A percentile compares a stretch with the other conserved stretches of the same genome.
Conservation (phyloP, 1,140 invertebrate species). For the Pararge aegeria region DNA sequence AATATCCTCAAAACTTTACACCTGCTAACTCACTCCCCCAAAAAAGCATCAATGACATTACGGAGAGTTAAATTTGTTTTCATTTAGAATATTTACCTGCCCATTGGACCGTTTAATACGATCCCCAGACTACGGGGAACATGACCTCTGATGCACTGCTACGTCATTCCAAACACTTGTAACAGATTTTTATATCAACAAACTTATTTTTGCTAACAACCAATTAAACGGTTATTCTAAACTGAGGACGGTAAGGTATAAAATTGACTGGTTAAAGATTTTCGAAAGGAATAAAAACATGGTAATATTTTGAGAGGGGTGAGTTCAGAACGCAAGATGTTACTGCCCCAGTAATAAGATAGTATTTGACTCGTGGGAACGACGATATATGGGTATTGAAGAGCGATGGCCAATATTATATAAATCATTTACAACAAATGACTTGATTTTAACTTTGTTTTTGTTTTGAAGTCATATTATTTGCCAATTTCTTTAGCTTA, state of each 20-base stretch:
- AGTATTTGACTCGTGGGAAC: slow-evolving; percentile 64
- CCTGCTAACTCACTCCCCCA: slow-evolving; percentile 16
- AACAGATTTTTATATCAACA: slow-evolving; percentile 57
- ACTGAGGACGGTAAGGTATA: slow-evolving; percentile 19
- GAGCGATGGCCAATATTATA: neutral
- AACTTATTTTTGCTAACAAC: slow-evolving; percentile 17
- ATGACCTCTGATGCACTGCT: slow-evolving; percentile 54
- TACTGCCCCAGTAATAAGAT: slow-evolving; percentile 56
- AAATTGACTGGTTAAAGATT: slow-evolving; percentile 21
- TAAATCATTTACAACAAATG: neutral
- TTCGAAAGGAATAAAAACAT: neutral
- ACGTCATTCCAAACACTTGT: slow-evolving; percentile 62
- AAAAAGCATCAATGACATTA: slow-evolving; percentile 63
- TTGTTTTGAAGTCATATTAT: too few relatives aligned
- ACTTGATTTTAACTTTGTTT: too few relatives aligned
- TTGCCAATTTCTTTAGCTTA: too few relatives aligned
- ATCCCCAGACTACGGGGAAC: slow-evolving; percentile 42
- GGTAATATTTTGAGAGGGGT: slow-evolving; percentile 24
- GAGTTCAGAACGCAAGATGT: slow-evolving; percentile 41
- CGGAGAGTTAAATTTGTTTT: slow-evolving; percentile 71
- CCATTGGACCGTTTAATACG: slow-evolving; percentile 67
- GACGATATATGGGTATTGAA: slow-evolving; percentile 31
- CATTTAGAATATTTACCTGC: slow-evolving; percentile 74
- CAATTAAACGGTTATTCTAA: neutral
- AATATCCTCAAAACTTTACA: too few relatives aligned